Percentiles rank a stretch among this genome's conserved stretches.
phyloP scores from a whole-genome alignment of 2,888 invertebrate genomes.

The Amphimallon solstitiale region DNA sequence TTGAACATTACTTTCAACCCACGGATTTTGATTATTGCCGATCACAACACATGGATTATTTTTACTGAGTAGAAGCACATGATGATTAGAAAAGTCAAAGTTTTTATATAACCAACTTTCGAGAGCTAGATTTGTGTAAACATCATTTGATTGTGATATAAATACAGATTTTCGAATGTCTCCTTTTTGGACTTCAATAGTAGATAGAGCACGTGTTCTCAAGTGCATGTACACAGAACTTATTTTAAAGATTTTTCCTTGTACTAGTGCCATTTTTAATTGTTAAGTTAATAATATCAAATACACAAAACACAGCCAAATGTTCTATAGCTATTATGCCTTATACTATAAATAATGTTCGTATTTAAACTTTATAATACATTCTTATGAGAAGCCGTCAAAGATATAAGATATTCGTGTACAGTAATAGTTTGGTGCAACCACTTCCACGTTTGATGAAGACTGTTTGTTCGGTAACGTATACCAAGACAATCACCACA shows the following conservation, averaged over 20 bases:
- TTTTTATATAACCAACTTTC: conserved; percentile 97
- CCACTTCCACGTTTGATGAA: conserved; percentile 96
- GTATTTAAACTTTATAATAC: conserved; percentile 49
- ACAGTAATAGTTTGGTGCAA: conserved; percentile 89
- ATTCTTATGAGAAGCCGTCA: conserved; percentile 80
- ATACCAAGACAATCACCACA: conserved; percentile 87
- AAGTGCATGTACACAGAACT: conserved; percentile 47
- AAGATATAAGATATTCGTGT: conserved; percentile 86
- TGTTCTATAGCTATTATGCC: conserved; percentile 47
- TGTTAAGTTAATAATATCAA: conserved; percentile 31
- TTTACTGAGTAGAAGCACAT: conserved; percentile 90
- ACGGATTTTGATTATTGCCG: conserved; percentile 97
- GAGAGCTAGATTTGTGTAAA: conserved; percentile 92
- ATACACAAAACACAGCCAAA: conserved; percentile 35
- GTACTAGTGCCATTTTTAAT: conserved; percentile 56
- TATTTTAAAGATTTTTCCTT: conserved; percentile 50
- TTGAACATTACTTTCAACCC: conserved; percentile 87
- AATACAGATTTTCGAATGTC: conserved; percentile 85
- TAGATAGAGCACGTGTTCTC: conserved; percentile 35
- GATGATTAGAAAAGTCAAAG: conserved; percentile 83
- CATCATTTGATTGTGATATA: conserved; percentile 90
- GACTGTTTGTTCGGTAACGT: conserved; percentile 86
- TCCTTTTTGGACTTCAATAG: conserved; percentile 1
- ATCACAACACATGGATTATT: conserved; percentile 95
- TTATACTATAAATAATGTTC: conserved; percentile 38